Percentiles rank a stretch among this genome's conserved stretches.
phyloP scores from a whole-genome alignment of 2,888 invertebrate genomes.

The Thyatira batis region DNA sequence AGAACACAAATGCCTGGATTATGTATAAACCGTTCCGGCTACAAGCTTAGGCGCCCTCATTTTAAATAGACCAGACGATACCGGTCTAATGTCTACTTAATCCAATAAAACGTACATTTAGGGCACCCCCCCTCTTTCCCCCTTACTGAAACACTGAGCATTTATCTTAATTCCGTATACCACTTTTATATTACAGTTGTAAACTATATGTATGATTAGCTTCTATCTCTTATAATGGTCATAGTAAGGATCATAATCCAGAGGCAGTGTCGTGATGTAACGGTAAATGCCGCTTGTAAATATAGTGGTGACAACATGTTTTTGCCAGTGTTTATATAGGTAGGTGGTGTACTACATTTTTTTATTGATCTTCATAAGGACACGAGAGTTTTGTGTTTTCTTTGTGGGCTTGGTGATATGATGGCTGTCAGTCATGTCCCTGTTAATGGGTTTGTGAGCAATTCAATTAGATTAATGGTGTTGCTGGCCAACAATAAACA shows the following conservation, averaged over 20 bases:
- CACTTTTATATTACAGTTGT: conserved; percentile 2
- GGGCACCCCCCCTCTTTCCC: conserved; percentile 15
- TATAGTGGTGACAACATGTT: conserved; percentile 14
- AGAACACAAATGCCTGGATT: background rate
- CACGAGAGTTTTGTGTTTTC: background rate
- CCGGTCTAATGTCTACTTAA: conserved; percentile 45
- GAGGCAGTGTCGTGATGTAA: background rate
- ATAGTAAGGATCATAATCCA: background rate
- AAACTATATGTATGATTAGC: background rate
- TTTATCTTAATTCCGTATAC: conserved; percentile 40
- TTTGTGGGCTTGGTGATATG: no score
- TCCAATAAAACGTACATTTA: conserved; percentile 38
- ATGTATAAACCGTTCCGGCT: background rate
- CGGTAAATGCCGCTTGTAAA: conserved; percentile 3
- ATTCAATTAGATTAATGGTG: no score
- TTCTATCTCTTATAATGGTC: background rate
- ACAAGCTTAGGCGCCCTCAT: conserved; percentile 4
- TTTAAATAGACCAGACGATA: conserved; percentile 14
- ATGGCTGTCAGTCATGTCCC: no score
- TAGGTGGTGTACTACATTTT: conserved; percentile 3
- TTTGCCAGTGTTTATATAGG: background rate
- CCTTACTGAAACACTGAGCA: conserved; percentile 25
- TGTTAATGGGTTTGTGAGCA: no score
- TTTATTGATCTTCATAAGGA: conserved; percentile 5
- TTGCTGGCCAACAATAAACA: no score